These are phyloP conservation scores for Seira ritae DNA, from an alignment of 2,888 invertebrate species.

Conservation along the genomic window DNA sequence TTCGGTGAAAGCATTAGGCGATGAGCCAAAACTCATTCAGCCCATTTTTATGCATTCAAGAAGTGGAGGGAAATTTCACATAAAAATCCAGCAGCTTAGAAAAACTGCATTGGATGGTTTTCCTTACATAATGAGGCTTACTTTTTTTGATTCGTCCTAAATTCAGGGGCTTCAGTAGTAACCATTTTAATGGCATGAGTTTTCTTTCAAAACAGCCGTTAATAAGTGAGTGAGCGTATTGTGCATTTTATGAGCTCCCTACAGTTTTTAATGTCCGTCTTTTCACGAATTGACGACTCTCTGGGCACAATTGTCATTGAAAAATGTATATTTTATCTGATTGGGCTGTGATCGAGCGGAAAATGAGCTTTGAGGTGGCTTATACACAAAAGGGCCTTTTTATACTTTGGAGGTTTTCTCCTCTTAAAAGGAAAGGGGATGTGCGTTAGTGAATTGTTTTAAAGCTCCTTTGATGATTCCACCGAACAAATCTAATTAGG, in stretches of 20 bases:
- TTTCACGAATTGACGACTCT: neutral
- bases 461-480: neutral
- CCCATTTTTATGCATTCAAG: slow-evolving; percentile 1
- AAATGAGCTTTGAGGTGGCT: neutral
- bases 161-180: neutral
- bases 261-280: neutral
- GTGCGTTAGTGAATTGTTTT: neutral
- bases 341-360: neutral
- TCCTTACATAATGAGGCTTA: neutral
- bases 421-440: neutral
- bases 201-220: neutral
- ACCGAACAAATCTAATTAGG: slow-evolving; percentile 1
- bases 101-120: neutral
- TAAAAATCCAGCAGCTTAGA: slow-evolving; percentile 31
- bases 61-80: slow-evolving; percentile 36
- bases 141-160: too few relatives aligned
- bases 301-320: neutral
- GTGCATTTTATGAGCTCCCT: slow-evolving; percentile 10
- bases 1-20: slow-evolving; percentile 56
- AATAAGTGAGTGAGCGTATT: neutral
- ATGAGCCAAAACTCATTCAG: slow-evolving; percentile 47
- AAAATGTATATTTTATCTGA: neutral
- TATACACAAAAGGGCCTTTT: neutral
- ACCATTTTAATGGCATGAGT: neutral
- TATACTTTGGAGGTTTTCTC: neutral